phyloP scores from a whole-genome alignment of 2,113 vertebrate species.

The Elaphurus davidianus region DNA sequence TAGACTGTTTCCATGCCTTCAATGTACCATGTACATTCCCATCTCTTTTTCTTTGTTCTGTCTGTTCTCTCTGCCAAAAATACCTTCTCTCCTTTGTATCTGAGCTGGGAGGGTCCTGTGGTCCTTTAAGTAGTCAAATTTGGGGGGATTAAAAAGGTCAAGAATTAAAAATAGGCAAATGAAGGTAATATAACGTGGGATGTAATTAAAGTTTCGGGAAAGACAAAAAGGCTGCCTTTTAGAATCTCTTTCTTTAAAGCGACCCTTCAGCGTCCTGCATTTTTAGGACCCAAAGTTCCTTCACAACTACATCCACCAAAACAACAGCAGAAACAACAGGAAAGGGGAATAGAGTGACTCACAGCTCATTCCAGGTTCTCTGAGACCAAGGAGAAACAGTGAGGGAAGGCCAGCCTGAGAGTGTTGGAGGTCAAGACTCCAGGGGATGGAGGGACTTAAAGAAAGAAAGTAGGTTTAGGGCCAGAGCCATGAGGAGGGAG shows the following conservation, averaged over 20 bases:
- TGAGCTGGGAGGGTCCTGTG: background rate
- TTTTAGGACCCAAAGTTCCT: background rate
- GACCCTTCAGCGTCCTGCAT: background rate
- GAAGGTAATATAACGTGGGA: background rate
- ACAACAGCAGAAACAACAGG: background rate
- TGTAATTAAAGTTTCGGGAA: background rate
- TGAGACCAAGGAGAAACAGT: background rate
- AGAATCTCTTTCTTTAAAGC: background rate
- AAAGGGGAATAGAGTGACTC: background rate
- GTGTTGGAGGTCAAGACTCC: background rate
- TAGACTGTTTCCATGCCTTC: background rate
- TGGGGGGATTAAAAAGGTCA: background rate
- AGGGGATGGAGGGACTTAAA: background rate
- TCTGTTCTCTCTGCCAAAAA: background rate
- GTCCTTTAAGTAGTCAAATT: background rate
- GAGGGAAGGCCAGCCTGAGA: background rate
- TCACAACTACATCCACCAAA: background rate
- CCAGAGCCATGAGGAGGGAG: accelerated
- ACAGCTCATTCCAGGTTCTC: background rate
- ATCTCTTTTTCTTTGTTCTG: background rate
- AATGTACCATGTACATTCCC: accelerated
- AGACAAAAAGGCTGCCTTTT: background rate
- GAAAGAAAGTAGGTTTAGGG: background rate
- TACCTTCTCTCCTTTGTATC: background rate
- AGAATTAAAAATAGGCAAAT: background rate